Evolutionary conservation across 2,797 vertebrate genomes (phyloP).

Genomic region (Poeciliopsis gracilis): DNA sequence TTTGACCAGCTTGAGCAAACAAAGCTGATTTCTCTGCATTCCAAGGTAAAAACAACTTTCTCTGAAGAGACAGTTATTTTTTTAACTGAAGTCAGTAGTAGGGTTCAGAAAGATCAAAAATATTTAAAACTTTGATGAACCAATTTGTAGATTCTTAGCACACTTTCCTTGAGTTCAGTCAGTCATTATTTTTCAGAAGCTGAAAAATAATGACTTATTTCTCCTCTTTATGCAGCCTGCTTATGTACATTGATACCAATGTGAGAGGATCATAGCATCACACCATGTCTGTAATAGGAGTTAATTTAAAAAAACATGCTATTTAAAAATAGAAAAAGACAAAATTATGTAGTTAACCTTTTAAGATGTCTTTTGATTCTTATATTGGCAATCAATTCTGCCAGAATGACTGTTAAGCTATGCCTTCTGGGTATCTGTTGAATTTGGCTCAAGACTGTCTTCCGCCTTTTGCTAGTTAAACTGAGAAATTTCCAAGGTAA

Average conservation of each 20-base stretch:
- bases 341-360: not conserved
- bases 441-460: not conserved
- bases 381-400: not conserved
- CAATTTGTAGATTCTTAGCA: not conserved
- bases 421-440: not conserved
- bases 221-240: too few relatives aligned
- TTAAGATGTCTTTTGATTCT: not conserved
- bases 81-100: not conserved
- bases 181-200: not conserved
- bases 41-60: conserved; percentile 32
- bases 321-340: not conserved
- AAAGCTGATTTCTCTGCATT: conserved; percentile 10
- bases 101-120: not conserved
- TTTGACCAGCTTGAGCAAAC: conserved; percentile 6
- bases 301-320: not conserved
- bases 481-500: not conserved
- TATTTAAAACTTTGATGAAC: not conserved
- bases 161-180: not conserved
- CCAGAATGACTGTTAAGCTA: not conserved
- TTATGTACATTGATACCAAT: too few relatives aligned
- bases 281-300: not conserved
- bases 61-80: not conserved
- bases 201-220: too few relatives aligned
- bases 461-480: not conserved
- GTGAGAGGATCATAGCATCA: too few relatives aligned